Percentiles rank a stretch among this genome's conserved stretches.
These are phyloP conservation scores for Acipenser ruthenus DNA, from an alignment of 2,797 vertebrate species.

Conservation along the genomic window DNA sequence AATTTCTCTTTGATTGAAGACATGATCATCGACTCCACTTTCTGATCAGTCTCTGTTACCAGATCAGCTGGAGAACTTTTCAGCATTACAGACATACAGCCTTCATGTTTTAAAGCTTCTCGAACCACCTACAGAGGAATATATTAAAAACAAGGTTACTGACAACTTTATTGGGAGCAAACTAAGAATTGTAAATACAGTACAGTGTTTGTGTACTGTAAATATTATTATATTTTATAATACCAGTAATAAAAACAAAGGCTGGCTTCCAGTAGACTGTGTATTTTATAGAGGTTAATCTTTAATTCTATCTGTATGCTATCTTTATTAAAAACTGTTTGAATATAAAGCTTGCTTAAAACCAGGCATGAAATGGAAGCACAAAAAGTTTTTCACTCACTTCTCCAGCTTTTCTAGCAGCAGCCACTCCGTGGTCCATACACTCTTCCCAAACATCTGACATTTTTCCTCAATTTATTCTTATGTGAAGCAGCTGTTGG, in stretches of 20 bases:
- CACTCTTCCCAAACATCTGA: constrained; percentile 54
- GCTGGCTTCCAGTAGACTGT: neutral
- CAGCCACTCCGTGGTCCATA: constrained; percentile 51
- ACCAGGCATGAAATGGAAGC: neutral
- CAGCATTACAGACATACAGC: constrained; percentile 66
- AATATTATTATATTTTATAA: neutral
- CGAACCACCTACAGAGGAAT: constrained; percentile 60
- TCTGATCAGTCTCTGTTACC: constrained; percentile 89
- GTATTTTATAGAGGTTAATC: neutral
- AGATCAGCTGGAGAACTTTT: constrained; percentile 90
- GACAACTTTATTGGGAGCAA: neutral
- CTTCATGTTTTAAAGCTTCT: constrained; percentile 71
- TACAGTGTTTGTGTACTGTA: neutral
- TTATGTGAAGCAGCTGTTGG: too few species aligned
- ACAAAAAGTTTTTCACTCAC: constrained; percentile 28
- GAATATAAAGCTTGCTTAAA: neutral
- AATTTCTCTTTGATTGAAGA: constrained; percentile 78
- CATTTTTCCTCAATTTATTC: constrained; percentile 37
- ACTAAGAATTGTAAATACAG: neutral
- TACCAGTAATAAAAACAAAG: neutral
- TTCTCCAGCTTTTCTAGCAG: constrained; percentile 51
- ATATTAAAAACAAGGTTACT: neutral
- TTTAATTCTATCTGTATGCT: neutral
- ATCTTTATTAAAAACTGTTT: constrained; percentile 3
- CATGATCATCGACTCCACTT: constrained; percentile 82